Base-by-base conservation (phyloP, 2,888 invertebrate species). In the Rhagonycha lutea region DNA sequence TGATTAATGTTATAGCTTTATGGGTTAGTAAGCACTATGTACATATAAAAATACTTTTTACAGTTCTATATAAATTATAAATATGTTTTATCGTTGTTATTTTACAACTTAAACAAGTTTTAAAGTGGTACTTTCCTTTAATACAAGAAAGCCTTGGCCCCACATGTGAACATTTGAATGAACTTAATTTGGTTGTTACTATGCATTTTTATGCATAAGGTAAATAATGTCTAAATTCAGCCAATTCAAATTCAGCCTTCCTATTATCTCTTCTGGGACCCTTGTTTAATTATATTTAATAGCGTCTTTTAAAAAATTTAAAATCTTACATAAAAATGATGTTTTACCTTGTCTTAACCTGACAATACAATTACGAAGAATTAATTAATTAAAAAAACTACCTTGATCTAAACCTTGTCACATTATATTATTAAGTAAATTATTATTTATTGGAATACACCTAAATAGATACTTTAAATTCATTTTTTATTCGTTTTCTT, bases 141-240 rank as follows among this genome's bases (percentile, higher is more conserved):
- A 65, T 65, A 65, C 63, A 23, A 65, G 63, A 24, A 65, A 65
- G 9, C 63, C 63, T 65, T 65, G 63, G 63, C 63, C 63, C n/a
- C 63, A 65, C 63, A 18, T 24, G 11, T n/a, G 9, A 65, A 65
- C 26, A 65, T 12, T 11, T 24, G n/a, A 24, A 65, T 65, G 23
- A 14, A 24, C n/a, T 24, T 24, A 23, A 24, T 65, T 12, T 63
- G 12, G 24, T 23, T 63, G 63, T 65, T 65, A 65, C 12, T 12
- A 26, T 65, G 63, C 63, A 65, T 65, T 65, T 65, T 26, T 24
- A 47, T 47, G 47, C 47, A 47, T n/a, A n/a, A 47, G n/a, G 8
- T 47, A 47, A 7, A 47, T 47, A 47, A 47, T 1, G 4, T 12
- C 4, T 32, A 47, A 47, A 47, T 32, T 32, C 3, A 47, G 5